Percentiles rank a stretch among this genome's conserved stretches.
These are phyloP conservation scores for Scaptomyza tumidula DNA, from an alignment of 2,888 invertebrate genomes.

Conservation along the genomic window DNA sequence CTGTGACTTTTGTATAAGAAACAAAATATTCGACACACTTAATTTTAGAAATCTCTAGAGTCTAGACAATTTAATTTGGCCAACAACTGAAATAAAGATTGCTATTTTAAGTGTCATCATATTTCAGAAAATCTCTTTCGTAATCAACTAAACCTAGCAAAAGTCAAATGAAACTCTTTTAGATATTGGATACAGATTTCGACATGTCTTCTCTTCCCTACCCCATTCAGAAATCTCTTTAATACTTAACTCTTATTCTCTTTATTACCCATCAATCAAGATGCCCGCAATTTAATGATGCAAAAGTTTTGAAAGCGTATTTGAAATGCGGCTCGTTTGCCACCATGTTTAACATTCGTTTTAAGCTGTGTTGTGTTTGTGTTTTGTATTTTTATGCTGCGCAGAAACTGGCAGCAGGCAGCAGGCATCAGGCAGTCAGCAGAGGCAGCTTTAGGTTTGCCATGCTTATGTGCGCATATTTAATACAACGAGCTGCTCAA, in stretches of 20 bases:
- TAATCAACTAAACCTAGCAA: no score
- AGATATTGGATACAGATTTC: no score
- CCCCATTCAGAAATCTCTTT: no score
- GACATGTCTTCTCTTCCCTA: no score
- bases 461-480: slow-evolving; percentile 76
- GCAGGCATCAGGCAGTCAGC: slow-evolving; percentile 10
- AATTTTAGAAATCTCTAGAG: background rate
- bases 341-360: slow-evolving; percentile 50
- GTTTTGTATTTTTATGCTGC: slow-evolving; percentile 25
- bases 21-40: background rate
- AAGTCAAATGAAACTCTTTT: no score
- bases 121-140: no score
- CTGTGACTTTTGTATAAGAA: background rate
- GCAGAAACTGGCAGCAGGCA: background rate
- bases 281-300: background rate
- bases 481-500: slow-evolving; percentile 63
- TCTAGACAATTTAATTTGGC: background rate
- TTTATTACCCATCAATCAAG: background rate
- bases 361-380: slow-evolving; percentile 34
- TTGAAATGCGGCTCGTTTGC: slow-evolving; percentile 26
- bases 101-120: background rate
- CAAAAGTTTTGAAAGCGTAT: slow-evolving; percentile 41
- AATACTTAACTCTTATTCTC: no score
- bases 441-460: slow-evolving; percentile 28
- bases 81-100: background rate